These are phyloP conservation scores for Hemitrygon akajei DNA, from an alignment of 2,797 vertebrate genomes.

Conservation along the genomic window DNA sequence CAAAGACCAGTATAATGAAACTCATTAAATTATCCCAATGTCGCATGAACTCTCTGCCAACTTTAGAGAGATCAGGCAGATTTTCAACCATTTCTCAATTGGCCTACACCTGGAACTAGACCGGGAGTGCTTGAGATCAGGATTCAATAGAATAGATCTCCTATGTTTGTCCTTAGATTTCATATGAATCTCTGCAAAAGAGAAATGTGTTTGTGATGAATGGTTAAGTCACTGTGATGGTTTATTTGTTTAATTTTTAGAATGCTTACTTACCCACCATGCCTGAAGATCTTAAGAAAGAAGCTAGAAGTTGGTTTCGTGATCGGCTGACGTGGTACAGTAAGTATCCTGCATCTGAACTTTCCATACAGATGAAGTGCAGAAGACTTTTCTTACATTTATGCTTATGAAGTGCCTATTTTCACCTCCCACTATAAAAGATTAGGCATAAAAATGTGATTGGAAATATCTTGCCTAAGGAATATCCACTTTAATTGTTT, in stretches of 20 bases:
- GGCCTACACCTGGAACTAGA: background rate
- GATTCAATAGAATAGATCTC: background rate
- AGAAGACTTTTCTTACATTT: background rate
- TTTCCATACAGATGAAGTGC: background rate
- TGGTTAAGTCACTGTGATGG: background rate
- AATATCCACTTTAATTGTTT: too few relatives aligned
- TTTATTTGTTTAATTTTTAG: slow-evolving; percentile 42
- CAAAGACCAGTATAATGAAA: background rate
- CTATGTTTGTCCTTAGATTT: background rate
- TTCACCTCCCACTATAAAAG: background rate
- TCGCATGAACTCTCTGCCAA: background rate
- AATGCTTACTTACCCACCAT: slow-evolving; percentile 60
- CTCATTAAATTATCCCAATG: background rate
- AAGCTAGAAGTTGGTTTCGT: slow-evolving; percentile 43
- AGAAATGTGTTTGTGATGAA: background rate
- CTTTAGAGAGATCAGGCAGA: background rate
- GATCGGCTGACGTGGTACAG: slow-evolving; percentile 30
- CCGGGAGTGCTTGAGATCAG: background rate
- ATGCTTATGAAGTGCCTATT: background rate
- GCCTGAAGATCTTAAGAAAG: slow-evolving; percentile 55
- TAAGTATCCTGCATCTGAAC: slow-evolving; percentile 45
- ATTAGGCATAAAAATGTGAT: too few relatives aligned
- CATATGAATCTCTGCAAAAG: background rate
- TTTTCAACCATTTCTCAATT: background rate
- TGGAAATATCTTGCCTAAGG: too few relatives aligned